These are phyloP conservation scores for Eumaeus atala DNA, from an alignment of 1,140 invertebrate species.

Conservation along the genomic window DNA sequence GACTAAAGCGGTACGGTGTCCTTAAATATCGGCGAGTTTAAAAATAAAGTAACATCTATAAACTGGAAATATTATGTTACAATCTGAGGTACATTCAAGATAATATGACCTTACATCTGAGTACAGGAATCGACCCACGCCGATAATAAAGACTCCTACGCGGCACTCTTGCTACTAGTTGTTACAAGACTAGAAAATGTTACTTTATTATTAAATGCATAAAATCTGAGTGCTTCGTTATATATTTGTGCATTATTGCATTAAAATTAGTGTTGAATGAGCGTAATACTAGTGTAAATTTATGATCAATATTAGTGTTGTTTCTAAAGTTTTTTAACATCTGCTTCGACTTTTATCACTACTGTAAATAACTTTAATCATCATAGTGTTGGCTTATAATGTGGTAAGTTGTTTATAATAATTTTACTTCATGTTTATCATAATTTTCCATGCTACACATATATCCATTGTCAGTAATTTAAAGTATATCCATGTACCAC, in stretches of 20 bases:
- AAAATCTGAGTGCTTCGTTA: neutral
- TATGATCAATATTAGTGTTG: neutral
- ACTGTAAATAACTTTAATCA: neutral
- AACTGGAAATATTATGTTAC: too few species aligned
- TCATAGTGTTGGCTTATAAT: neutral
- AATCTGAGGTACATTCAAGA: constrained; percentile 36
- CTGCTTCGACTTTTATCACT: neutral
- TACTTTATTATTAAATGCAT: constrained; percentile 18
- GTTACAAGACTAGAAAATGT: constrained; percentile 29
- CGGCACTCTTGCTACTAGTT: constrained; percentile 41
- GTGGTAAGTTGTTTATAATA: too few species aligned
- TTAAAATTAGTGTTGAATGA: constrained; percentile 12
- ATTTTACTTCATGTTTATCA: too few species aligned
- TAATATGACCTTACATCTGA: constrained; percentile 58
- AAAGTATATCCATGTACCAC: too few species aligned
- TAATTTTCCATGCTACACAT: too few species aligned
- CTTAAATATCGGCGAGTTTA: neutral
- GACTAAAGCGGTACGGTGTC: constrained; percentile 30
- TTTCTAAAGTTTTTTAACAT: constrained; percentile 12
- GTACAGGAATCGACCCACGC: constrained; percentile 61
- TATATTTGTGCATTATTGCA: neutral
- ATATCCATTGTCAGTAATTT: too few species aligned
- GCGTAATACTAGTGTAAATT: constrained; percentile 2
- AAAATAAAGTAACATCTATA: too few species aligned
- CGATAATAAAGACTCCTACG: constrained; percentile 63